phyloP scores from a whole-genome alignment of 2,113 vertebrate genomes.

The Chamaetylas fuelleborni region DNA sequence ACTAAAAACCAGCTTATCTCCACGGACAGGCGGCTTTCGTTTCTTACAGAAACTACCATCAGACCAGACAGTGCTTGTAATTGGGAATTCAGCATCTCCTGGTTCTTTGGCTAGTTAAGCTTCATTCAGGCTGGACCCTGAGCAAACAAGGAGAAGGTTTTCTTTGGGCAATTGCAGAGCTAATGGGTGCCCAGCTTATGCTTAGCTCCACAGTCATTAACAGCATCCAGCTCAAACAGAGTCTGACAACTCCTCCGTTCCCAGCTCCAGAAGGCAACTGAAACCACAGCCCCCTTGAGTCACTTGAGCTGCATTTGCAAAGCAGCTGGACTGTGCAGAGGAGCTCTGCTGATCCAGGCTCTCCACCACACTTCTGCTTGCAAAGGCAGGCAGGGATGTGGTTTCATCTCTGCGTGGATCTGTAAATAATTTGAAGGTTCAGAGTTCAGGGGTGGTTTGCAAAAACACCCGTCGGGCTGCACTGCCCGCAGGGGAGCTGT shows the following conservation, averaged over 20 bases:
- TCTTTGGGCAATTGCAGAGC: neutral
- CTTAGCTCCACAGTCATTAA: neutral
- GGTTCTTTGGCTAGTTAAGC: neutral
- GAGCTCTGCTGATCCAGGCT: neutral
- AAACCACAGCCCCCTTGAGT: neutral
- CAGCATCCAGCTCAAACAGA: neutral
- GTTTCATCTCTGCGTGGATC: neutral
- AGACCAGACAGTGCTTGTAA: neutral
- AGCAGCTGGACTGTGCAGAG: neutral
- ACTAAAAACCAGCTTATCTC: neutral
- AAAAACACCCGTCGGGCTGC: neutral
- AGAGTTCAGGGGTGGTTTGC: constrained; percentile 37
- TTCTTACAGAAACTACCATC: neutral
- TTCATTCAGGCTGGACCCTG: neutral
- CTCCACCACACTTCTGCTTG: neutral
- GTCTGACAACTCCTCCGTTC: neutral
- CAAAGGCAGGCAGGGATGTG: neutral
- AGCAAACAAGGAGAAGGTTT: neutral
- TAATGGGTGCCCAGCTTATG: neutral
- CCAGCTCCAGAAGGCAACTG: neutral
- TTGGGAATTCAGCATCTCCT: neutral
- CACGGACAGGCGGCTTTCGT: neutral
- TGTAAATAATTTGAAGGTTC: constrained; percentile 52
- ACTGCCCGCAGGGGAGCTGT: neutral
- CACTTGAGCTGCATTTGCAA: neutral